phyloP scores from a whole-genome alignment of 2,113 vertebrate species.

The Vicugna pacos region DNA sequence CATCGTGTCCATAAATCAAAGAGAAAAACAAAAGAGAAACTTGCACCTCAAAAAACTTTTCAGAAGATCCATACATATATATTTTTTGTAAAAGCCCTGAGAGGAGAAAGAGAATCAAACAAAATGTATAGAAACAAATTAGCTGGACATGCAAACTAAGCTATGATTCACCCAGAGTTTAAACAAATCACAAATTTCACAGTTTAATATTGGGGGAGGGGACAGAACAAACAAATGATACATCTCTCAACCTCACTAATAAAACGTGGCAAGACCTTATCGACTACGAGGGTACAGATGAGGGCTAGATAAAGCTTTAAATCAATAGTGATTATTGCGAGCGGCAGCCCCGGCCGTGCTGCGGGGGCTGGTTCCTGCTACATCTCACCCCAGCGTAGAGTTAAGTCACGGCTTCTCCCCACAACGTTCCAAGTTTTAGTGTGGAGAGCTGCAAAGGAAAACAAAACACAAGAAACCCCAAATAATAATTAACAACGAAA shows the following conservation, averaged over 20 bases:
- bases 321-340: slow-evolving; percentile 95
- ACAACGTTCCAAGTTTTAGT: slow-evolving; percentile 87
- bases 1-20: slow-evolving; percentile 88
- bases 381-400: slow-evolving; percentile 90
- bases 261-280: slow-evolving; percentile 90
- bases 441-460: slow-evolving; percentile 90
- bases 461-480: slow-evolving; percentile 79
- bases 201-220: slow-evolving; percentile 92
- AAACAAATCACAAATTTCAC: slow-evolving; percentile 96
- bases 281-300: slow-evolving; percentile 89
- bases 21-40: slow-evolving; percentile 76
- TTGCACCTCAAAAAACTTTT: slow-evolving; percentile 92
- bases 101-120: slow-evolving; percentile 91
- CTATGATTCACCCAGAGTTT: slow-evolving; percentile 97
- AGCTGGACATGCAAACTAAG: slow-evolving; percentile 97
- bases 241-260: slow-evolving; percentile 90
- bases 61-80: slow-evolving; percentile 88
- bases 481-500: slow-evolving; percentile 75
- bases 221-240: slow-evolving; percentile 83
- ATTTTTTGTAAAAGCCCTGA: slow-evolving; percentile 96
- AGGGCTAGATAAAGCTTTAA: slow-evolving; percentile 96
- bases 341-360: slow-evolving; percentile 85
- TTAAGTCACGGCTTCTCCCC: slow-evolving; percentile 94
- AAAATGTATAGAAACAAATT: slow-evolving; percentile 91
- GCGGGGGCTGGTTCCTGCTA: slow-evolving; percentile 85